Conservation (phyloP, 2,797 vertebrate genomes). For the Enteromius argenteus region DNA sequence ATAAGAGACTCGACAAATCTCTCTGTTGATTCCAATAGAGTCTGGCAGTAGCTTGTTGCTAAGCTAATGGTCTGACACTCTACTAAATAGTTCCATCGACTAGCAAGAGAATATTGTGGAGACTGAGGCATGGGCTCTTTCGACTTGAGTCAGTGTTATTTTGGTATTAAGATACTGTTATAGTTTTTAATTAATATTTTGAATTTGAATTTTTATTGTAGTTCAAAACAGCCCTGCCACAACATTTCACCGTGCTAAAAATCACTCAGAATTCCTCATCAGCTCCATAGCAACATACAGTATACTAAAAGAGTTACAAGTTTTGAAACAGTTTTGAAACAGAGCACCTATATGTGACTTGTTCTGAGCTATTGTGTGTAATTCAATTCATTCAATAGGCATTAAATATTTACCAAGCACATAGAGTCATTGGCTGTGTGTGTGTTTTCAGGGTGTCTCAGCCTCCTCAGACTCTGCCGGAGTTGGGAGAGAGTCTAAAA, state of each 20-base stretch:
- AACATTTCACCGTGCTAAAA: neutral
- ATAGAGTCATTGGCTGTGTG: constrained; percentile 16
- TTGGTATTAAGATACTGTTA: neutral
- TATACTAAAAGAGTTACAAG: neutral
- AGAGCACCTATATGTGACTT: neutral
- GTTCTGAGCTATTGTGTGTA: constrained; percentile 12
- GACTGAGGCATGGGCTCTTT: neutral
- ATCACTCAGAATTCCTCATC: neutral
- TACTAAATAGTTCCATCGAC: neutral
- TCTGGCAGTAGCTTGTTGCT: constrained; percentile 25
- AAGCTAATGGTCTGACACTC: constrained; percentile 2
- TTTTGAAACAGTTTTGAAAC: neutral
- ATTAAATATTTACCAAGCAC: neutral
- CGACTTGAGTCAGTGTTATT: neutral
- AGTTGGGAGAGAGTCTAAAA: constrained; percentile 77
- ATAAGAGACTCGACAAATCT: constrained; percentile 26
- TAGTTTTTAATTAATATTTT: neutral
- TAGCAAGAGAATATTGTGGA: neutral
- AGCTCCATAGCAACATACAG: neutral
- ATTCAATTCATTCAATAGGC: neutral
- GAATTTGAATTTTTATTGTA: neutral
- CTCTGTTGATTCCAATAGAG: constrained; percentile 10
- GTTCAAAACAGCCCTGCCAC: neutral
- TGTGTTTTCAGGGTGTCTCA: constrained; percentile 70
- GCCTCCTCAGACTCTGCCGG: constrained; percentile 78